phyloP scores from a whole-genome alignment of 2,113 vertebrate species.

The Hipposideros armiger region DNA sequence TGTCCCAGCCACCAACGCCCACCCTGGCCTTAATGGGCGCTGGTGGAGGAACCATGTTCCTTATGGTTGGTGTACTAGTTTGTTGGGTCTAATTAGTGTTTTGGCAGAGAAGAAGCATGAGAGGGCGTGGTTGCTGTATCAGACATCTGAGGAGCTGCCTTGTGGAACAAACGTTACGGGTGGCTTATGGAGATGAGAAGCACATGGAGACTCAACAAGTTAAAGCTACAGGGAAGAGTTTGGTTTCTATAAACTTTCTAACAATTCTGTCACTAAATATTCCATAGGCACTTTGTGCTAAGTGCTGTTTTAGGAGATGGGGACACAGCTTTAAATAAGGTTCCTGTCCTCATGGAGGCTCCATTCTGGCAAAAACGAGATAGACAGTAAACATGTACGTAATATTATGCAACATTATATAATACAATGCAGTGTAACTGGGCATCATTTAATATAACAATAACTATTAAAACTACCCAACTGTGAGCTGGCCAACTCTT shows the following conservation, averaged over 20 bases:
- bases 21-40: not conserved
- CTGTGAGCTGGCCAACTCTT: not conserved
- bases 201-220: not conserved
- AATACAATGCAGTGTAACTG: not conserved
- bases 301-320: not conserved
- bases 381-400: not conserved
- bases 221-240: not conserved
- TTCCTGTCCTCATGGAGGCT: not conserved
- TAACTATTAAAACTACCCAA: not conserved
- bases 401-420: not conserved
- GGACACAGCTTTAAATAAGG: not conserved
- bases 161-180: not conserved
- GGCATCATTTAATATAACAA: not conserved
- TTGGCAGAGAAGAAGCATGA: not conserved
- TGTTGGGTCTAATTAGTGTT: not conserved
- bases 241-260: not conserved
- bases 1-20: not conserved
- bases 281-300: not conserved
- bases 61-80: not conserved
- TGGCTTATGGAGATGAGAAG: not conserved
- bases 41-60: not conserved
- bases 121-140: not conserved
- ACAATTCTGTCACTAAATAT: not conserved
- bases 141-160: not conserved
- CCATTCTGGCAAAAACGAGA: not conserved